These are phyloP conservation scores for Colostygia pectinataria DNA, from an alignment of 2,888 invertebrate genomes.

Conservation along the genomic window DNA sequence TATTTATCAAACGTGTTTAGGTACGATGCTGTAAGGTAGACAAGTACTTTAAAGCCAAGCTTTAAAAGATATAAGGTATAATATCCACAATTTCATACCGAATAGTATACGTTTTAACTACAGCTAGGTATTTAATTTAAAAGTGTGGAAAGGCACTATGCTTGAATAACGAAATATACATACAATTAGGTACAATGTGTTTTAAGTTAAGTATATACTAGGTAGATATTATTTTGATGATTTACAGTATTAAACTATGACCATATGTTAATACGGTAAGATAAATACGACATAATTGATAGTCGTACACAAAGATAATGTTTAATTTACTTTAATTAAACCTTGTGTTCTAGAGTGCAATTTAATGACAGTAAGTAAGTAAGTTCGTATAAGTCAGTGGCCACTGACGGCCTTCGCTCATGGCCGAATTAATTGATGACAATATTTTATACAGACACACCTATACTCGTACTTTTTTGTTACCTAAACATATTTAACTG, in stretches of 20 bases:
- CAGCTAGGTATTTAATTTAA: conserved; percentile 49
- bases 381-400: too few relatives aligned
- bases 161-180: conserved; percentile 58
- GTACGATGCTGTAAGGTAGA: conserved; percentile 35
- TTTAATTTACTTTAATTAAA: conserved; percentile 40
- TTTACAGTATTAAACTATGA: neutral
- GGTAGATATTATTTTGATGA: neutral
- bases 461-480: conserved; percentile 37
- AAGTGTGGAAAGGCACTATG: conserved; percentile 77
- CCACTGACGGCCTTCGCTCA: too few relatives aligned
- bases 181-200: conserved; percentile 27
- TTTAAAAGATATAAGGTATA: conserved; percentile 44
- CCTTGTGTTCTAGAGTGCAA: conserved; percentile 50
- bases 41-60: conserved; percentile 40
- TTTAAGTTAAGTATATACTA: conserved; percentile 6
- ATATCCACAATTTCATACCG: conserved; percentile 46
- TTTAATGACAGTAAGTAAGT: conserved; percentile 42
- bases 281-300: neutral
- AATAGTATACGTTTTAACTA: conserved; percentile 51
- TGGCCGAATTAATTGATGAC: too few relatives aligned
- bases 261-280: neutral
- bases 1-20: conserved; percentile 31
- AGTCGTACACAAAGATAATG: conserved; percentile 20
- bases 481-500: conserved; percentile 43
- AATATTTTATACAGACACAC: conserved; percentile 39